Base-by-base conservation (phyloP, 2,888 invertebrate species). In the Volucella inflata region DNA sequence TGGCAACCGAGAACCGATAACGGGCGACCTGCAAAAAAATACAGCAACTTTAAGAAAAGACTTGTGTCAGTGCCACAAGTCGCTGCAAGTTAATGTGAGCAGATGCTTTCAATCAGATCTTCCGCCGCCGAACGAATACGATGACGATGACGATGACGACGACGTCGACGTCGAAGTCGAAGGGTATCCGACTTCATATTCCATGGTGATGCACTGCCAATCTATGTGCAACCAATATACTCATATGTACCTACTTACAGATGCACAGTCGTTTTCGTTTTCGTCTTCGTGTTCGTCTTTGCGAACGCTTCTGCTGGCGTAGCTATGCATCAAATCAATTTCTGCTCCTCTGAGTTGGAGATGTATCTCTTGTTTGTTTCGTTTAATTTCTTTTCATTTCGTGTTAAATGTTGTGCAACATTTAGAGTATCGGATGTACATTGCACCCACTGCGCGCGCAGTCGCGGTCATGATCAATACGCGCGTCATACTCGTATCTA, bases 401-500 rank as follows among this genome's bases (percentile, higher is more conserved):
- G 82, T 87, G 87, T 87, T 87, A 87, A 87, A 87, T 82, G 87
- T 82, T 87, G 81, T 81, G 87, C 82, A 87, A 85, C 81, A 81
- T 85, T 85, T 80, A 79, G 79, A 80, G 81, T 85, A 85, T 85
- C 72, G 76, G 72, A 81, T 77, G 77, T 77, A 76, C 76, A 68
- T 80, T 81, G 81, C 85, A 85, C 81, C 85, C 76, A 85, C 81
- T 72, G 85, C 60, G 85, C 71, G 36, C 65, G 38, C 59, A 57
- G n/a, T 3, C 55, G 79, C 75, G 84, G 74, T 81, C 76, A 80
- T 80, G 85, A 85, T 85, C 81, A 81, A 80, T 85, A 77, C 72
- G 81, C 72, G 85, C 76, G 76, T 80, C 74, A 84, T 48, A 62
- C 30, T 14, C 44, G 11, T 60, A 62, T 65, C 40, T 51, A 30